phyloP scores from a whole-genome alignment of 2,888 invertebrate species.

The Lepidonotus clava region DNA sequence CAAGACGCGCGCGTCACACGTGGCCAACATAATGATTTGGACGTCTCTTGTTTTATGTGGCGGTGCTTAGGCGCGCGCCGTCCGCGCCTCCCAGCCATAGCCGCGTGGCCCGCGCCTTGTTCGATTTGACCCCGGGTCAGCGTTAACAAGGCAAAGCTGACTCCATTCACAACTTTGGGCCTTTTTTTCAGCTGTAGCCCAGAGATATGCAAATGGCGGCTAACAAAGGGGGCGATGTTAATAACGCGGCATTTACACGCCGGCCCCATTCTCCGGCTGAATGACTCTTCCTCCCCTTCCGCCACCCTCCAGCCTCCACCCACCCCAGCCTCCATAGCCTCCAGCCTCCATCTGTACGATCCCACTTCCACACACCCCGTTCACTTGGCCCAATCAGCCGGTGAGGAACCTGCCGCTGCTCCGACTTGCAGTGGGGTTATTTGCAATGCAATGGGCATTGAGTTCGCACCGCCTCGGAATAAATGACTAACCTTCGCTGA shows the following conservation, averaged over 20 bases:
- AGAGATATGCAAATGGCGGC: conserved; percentile 22
- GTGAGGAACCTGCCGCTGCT: too few species aligned
- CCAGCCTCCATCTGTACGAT: too few species aligned
- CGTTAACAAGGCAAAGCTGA: not conserved
- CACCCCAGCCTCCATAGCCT: not conserved
- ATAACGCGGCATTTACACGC: conserved; percentile 3
- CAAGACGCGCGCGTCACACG: conserved; percentile 13
- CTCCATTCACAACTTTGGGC: not conserved
- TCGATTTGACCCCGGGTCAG: conserved; percentile 37
- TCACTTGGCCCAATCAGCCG: too few species aligned
- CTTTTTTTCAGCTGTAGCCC: not conserved
- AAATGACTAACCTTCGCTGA: conserved; percentile 18
- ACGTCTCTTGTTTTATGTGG: conserved; percentile 14
- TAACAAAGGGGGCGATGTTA: not conserved
- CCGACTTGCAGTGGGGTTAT: too few species aligned
- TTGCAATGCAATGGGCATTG: not conserved
- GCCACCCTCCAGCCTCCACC: not conserved
- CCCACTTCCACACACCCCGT: too few species aligned
- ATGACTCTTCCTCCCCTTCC: not conserved
- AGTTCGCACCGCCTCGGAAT: not conserved
- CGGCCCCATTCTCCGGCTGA: not conserved
- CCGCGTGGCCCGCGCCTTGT: not conserved
- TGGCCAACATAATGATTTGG: conserved; percentile 18
- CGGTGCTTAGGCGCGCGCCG: not conserved
- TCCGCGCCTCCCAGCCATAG: not conserved